Evolutionary conservation across 1,140 invertebrate species (phyloP).

Genomic region (Eueides isabella): DNA sequence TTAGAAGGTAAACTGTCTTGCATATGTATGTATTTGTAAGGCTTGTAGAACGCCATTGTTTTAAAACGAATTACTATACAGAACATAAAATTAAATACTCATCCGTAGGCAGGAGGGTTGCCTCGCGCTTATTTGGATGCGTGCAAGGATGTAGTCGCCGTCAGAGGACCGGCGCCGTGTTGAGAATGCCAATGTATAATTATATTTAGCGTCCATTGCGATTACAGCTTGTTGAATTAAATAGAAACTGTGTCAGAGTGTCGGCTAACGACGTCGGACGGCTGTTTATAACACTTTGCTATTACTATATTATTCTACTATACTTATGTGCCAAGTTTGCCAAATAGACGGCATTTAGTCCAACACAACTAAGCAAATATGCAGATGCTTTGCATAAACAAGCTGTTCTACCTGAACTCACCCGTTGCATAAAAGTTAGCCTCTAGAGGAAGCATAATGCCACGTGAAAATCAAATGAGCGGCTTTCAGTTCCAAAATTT

Average conservation of each 20-base stretch:
- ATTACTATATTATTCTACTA: not conserved
- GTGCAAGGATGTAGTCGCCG: conserved; percentile 56
- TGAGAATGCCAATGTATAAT: conserved; percentile 71
- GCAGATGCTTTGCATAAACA: conserved; percentile 47
- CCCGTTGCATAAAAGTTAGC: conserved; percentile 42
- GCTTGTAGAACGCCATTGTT: conserved; percentile 62
- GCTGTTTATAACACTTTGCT: conserved; percentile 33
- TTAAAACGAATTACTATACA: conserved; percentile 71
- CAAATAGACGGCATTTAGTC: conserved; percentile 39
- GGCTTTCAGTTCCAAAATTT: conserved; percentile 14
- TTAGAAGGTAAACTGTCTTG: conserved; percentile 40
- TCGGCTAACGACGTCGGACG: conserved; percentile 33
- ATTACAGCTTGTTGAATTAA: conserved; percentile 64
- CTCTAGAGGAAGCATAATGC: conserved; percentile 22
- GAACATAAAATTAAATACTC: conserved; percentile 74
- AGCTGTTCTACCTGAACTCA: conserved; percentile 41
- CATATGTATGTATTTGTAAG: conserved; percentile 57
- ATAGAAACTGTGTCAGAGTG: conserved; percentile 66
- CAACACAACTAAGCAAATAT: conserved; percentile 45
- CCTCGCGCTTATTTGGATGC: conserved; percentile 71
- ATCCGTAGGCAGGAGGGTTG: conserved; percentile 68
- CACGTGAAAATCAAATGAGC: conserved; percentile 35
- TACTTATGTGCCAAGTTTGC: conserved; percentile 13
- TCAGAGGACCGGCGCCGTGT: conserved; percentile 56
- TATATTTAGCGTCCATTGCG: conserved; percentile 73